A percentile compares a stretch with the other conserved stretches of the same genome.
phyloP scores from a whole-genome alignment of 30 jellyfish, hydroid and myxozoan genomes.

The Morbakka virulenta region DNA sequence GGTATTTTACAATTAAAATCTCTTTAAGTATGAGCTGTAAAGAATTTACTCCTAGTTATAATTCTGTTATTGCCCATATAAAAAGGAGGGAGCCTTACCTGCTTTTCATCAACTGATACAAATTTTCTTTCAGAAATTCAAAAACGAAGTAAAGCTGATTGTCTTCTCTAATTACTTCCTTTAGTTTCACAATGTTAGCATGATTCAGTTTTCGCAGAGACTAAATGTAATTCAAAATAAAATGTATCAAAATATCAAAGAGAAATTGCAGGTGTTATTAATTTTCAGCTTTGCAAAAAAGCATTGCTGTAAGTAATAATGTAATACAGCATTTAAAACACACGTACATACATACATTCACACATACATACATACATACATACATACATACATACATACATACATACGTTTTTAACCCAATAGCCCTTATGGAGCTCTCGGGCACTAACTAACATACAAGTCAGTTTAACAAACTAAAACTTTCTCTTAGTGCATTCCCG shows the following conservation, averaged over 20 bases:
- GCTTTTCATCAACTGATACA: constrained; percentile 93
- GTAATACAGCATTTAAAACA: too few species aligned
- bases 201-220: constrained; percentile 86
- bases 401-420: too few species aligned
- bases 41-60: too few species aligned
- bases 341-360: too few species aligned
- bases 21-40: too few species aligned
- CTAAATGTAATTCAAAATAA: constrained; percentile 32
- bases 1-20: too few species aligned
- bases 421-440: too few species aligned
- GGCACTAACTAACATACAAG: too few species aligned
- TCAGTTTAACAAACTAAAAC: too few species aligned
- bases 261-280: not conserved
- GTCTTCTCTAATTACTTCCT: constrained; percentile 86
- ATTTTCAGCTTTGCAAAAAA: not conserved
- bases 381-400: too few species aligned
- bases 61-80: too few species aligned
- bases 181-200: constrained; percentile 82
- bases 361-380: not conserved
- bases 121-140: constrained; percentile 95
- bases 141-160: constrained; percentile 84
- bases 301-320: not conserved
- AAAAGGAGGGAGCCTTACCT: constrained; percentile 48
- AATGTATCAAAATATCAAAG: not conserved
- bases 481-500: too few species aligned